These are phyloP conservation scores for Allophyes oxyacanthae DNA, from an alignment of 2,888 invertebrate genomes.

Conservation along the genomic window DNA sequence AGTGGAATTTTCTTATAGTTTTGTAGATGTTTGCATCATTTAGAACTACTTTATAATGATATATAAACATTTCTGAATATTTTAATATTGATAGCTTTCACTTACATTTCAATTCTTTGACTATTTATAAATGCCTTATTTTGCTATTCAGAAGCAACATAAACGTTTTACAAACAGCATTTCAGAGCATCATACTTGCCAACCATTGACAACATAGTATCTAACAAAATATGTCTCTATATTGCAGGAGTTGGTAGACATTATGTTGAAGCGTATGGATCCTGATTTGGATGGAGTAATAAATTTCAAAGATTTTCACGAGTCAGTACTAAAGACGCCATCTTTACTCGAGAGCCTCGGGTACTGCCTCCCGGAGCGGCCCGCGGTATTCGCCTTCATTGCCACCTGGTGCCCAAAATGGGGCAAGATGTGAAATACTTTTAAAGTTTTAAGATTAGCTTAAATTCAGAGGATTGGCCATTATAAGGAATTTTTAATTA, in stretches of 20 bases:
- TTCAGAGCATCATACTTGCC: too few species aligned
- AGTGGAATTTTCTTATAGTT: too few species aligned
- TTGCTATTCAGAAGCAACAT: too few species aligned
- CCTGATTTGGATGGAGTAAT: slow-evolving; percentile 93
- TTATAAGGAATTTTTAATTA: not conserved
- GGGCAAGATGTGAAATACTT: slow-evolving; percentile 73
- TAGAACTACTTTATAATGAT: too few species aligned
- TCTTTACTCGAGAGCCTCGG: slow-evolving; percentile 93
- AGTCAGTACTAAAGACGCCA: slow-evolving; percentile 90
- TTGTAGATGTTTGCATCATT: not conserved
- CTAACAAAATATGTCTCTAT: slow-evolving; percentile 1
- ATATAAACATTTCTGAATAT: too few species aligned
- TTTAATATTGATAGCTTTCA: too few species aligned
- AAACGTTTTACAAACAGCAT: too few species aligned
- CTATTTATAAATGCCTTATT: too few species aligned
- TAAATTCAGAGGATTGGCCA: not conserved
- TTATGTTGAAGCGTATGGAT: slow-evolving; percentile 93
- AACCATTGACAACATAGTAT: not conserved
- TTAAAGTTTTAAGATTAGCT: not conserved
- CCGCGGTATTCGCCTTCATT: slow-evolving; percentile 82
- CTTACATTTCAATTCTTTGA: too few species aligned
- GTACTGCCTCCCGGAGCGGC: slow-evolving; percentile 91
- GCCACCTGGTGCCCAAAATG: slow-evolving; percentile 83
- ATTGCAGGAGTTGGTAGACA: slow-evolving; percentile 92
- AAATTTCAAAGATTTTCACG: slow-evolving; percentile 91